Evolutionary conservation across 35 echinoderm and acorn worm genomes (phyloP), one percentile per base, ranked within the genome.

Genomic region (Holothuria glaberrima): DNA sequence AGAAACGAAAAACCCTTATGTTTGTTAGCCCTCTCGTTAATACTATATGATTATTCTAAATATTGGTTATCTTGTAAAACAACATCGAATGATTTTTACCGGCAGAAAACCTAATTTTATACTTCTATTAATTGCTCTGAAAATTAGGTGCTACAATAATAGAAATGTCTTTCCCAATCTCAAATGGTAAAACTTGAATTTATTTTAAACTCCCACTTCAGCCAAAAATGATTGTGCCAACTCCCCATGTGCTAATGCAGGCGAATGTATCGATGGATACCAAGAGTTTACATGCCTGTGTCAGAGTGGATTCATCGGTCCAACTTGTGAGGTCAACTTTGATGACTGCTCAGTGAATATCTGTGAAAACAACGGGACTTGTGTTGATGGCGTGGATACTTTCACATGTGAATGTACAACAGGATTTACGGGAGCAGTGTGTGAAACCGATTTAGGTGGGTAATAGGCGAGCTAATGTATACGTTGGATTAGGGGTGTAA

Each of bases 241-340:
- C 52, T 22, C 50, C 20, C 86, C 87, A 12, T 93, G 92, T 65
- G 22, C 35, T 14, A 90, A 83, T 83, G 70, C 30, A 29, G 88
- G 74, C 19, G 76, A 75, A 12, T 93, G 92, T 33, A 58, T 93
- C 5, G 64, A 89, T 36, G 45, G 86, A 4, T 93, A 81, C 26
- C 66, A 69, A 10, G 31, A 33, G 9, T 69, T 69, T 20, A 29
- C 13, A 27, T 69, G 66, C 66, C 7, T 69, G 25, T 69, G 66
- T 24, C 7, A 10, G 9, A 27, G 9, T 9, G 66, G 66, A 1
- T 24, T 69, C 25, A 17, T 10, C 9, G 90, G 90, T 71, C n/a
- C 58, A 27, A 81, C 86, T 52, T 91, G 90, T 48, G 81, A 86
- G 26, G 56, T 73, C 41, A 91, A 91, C 60, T 58, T 86, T 12